Evolutionary conservation across 1,140 invertebrate genomes (phyloP).

Genomic region (Drosophila neocordata): DNA sequence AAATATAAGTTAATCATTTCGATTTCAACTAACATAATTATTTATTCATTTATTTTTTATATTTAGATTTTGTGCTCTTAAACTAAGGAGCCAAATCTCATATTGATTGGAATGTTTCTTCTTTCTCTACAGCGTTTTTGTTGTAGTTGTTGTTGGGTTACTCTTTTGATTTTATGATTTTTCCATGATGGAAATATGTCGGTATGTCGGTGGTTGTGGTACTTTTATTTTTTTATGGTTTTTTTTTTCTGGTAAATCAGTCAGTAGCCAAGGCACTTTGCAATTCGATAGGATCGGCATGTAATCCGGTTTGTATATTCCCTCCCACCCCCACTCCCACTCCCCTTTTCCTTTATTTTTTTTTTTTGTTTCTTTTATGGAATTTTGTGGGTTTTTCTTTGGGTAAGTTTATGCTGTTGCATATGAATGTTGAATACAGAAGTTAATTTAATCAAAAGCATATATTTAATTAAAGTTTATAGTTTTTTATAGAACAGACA

Average conservation of each 20-base stretch:
- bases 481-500: not conserved
- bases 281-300: slow-evolving; percentile 59
- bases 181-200: slow-evolving; percentile 20
- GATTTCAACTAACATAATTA: not conserved
- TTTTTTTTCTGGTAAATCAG: slow-evolving; percentile 31
- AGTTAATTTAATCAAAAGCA: slow-evolving; percentile 36
- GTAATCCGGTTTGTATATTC: slow-evolving; percentile 41
- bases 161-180: slow-evolving; percentile 60
- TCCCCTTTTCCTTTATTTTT: not conserved
- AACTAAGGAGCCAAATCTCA: slow-evolving; percentile 3
- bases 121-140: no score
- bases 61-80: slow-evolving; percentile 15
- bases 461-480: slow-evolving; percentile 30
- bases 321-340: no score
- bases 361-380: not conserved
- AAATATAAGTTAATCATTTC: slow-evolving; percentile 6
- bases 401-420: slow-evolving; percentile 20
- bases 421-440: slow-evolving; percentile 11
- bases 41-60: slow-evolving; percentile 2
- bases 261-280: slow-evolving; percentile 48
- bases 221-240: slow-evolving; percentile 33
- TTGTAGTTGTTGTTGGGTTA: no score
- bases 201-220: slow-evolving; percentile 17
- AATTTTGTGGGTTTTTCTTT: slow-evolving; percentile 7
- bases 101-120: no score